phyloP scores from a whole-genome alignment of 2,797 vertebrate species.

The Gallinago nigripennis region DNA sequence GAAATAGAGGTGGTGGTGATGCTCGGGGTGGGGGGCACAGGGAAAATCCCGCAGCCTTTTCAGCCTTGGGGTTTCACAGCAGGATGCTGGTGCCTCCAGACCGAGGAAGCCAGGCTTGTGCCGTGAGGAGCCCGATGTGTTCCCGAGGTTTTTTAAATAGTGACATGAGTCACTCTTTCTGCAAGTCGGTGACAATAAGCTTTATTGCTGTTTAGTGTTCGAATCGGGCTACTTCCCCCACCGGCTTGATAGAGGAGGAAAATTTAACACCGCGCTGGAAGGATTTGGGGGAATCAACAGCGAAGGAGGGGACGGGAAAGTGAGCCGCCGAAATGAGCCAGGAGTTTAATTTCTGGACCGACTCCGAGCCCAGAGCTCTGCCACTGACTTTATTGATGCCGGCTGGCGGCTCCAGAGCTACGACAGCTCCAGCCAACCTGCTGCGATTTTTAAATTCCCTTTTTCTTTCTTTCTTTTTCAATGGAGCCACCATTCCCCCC shows the following conservation, averaged over 20 bases:
- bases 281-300: slow-evolving; percentile 22
- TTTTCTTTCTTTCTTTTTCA: background rate
- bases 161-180: slow-evolving; percentile 51
- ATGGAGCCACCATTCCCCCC: background rate
- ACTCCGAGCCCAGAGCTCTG: background rate
- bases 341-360: background rate
- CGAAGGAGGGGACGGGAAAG: background rate
- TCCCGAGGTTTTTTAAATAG: slow-evolving; percentile 46
- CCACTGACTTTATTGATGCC: background rate
- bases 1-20: rapidly evolving
- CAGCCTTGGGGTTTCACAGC: background rate
- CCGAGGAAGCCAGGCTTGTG: background rate
- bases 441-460: background rate
- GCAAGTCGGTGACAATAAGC: slow-evolving; percentile 41
- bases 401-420: background rate
- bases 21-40: background rate
- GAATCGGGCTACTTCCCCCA: slow-evolving; percentile 19
- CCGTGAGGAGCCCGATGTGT: rapidly evolving
- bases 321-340: background rate
- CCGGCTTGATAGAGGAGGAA: background rate
- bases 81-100: background rate
- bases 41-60: background rate
- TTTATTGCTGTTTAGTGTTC: slow-evolving; percentile 51
- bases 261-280: background rate
- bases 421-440: slow-evolving; percentile 37